A percentile compares a stretch with the other conserved stretches of the same genome.
Evolutionary conservation across 1,140 invertebrate genomes (phyloP).

Genomic region (Tenebrio molitor): DNA sequence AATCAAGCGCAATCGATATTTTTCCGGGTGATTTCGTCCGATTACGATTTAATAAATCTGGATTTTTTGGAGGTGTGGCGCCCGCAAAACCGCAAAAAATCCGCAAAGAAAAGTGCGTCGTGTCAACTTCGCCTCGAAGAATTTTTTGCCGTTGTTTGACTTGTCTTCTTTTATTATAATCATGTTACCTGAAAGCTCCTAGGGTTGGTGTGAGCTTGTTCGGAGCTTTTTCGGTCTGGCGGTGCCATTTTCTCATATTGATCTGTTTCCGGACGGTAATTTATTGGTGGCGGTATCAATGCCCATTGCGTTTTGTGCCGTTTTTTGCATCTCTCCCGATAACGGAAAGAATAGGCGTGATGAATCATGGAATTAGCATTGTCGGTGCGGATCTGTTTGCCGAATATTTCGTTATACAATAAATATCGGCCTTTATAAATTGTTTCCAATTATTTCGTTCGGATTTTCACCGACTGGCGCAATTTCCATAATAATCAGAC

Average conservation of each 20-base stretch:
- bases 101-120: no score
- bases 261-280: not conserved
- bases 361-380: slow-evolving; percentile 34
- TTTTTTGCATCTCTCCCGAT: not conserved
- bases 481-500: no score
- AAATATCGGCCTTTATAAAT: no score
- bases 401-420: no score
- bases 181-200: not conserved
- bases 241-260: not conserved
- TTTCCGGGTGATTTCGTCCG: no score
- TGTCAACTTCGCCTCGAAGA: not conserved
- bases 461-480: no score
- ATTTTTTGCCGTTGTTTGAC: not conserved
- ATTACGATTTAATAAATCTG: no score
- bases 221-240: not conserved
- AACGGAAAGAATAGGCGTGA: slow-evolving; percentile 6
- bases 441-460: not conserved
- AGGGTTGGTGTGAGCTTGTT: no score
- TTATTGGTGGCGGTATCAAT: slow-evolving; percentile 19
- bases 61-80: no score
- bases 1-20: no score
- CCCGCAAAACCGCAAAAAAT: no score
- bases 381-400: not conserved
- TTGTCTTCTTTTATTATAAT: not conserved
- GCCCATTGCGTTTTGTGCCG: not conserved